phyloP scores from a whole-genome alignment of 2,888 invertebrate species.

The Dryocosmus kuriphilus region DNA sequence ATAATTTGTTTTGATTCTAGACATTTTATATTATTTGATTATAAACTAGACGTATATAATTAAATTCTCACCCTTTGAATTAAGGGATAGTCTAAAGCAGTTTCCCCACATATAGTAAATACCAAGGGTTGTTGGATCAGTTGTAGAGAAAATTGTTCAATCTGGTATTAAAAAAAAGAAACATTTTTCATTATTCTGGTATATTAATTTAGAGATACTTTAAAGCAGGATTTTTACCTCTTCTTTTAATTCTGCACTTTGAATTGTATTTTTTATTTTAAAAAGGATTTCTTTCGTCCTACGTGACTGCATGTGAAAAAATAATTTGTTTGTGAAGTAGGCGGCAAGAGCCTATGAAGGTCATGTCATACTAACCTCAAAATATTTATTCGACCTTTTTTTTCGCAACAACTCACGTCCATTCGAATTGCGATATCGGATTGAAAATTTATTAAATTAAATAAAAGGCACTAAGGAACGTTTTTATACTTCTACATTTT shows the following conservation, averaged over 20 bases:
- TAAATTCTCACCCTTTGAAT: neutral
- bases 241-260: neutral
- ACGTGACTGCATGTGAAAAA: neutral
- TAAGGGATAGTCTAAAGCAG: neutral
- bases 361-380: too few relatives aligned
- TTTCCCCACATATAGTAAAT: conserved; percentile 22
- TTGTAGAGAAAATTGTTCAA: conserved; percentile 53
- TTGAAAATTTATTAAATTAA: too few relatives aligned
- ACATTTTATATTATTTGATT: neutral
- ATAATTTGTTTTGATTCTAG: too few relatives aligned
- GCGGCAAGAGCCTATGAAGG: too few relatives aligned
- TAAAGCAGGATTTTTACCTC: neutral
- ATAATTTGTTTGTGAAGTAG: too few relatives aligned
- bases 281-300: neutral
- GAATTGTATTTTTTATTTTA: neutral
- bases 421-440: too few relatives aligned
- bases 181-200: neutral
- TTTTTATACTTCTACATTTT: too few relatives aligned
- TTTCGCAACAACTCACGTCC: too few relatives aligned
- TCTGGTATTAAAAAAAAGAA: conserved; percentile 35
- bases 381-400: too few relatives aligned
- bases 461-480: too few relatives aligned
- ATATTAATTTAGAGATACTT: neutral
- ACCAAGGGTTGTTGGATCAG: conserved; percentile 38
- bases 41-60: neutral